These are phyloP conservation scores for Rhynchotus rufescens DNA, from an alignment of 2,797 vertebrate genomes.

Conservation along the genomic window DNA sequence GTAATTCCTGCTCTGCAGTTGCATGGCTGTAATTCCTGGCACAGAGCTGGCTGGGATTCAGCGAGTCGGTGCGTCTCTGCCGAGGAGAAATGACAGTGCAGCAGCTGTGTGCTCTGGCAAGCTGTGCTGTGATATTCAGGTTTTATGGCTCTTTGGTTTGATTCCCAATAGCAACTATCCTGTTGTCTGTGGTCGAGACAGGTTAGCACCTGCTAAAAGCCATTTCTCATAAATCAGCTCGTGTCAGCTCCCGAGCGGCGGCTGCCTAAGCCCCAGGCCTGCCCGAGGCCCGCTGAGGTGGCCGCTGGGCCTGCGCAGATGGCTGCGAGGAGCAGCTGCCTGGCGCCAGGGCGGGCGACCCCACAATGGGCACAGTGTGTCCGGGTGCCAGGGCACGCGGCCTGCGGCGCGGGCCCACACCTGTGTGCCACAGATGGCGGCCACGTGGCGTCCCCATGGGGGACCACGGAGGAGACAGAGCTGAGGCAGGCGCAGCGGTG, in stretches of 20 bases:
- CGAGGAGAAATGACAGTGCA: conserved; percentile 43
- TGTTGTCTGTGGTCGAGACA: conserved; percentile 72
- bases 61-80: neutral
- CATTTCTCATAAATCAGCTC: conserved; percentile 78
- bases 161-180: conserved; percentile 65
- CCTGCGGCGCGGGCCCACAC: conserved; percentile 32
- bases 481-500: neutral
- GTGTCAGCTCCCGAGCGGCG: conserved; percentile 69
- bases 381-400: conserved; percentile 26
- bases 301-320: conserved; percentile 55
- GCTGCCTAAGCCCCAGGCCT: conserved; percentile 27
- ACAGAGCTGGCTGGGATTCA: neutral
- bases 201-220: conserved; percentile 83
- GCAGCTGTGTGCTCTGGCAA: conserved; percentile 73
- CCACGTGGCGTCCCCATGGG: neutral
- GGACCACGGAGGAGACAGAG: neutral
- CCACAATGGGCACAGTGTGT: conserved; percentile 73
- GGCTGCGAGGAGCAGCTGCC: conserved; percentile 76
- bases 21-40: neutral
- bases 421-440: conserved; percentile 74
- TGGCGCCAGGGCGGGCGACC: neutral
- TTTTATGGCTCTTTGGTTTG: conserved; percentile 58
- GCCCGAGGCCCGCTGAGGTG: neutral
- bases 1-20: neutral
- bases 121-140: conserved; percentile 33